Percentiles rank a stretch among this genome's conserved stretches.
Conservation (phyloP, 2,888 invertebrate genomes). For the Leptinotarsa tumamoca region DNA sequence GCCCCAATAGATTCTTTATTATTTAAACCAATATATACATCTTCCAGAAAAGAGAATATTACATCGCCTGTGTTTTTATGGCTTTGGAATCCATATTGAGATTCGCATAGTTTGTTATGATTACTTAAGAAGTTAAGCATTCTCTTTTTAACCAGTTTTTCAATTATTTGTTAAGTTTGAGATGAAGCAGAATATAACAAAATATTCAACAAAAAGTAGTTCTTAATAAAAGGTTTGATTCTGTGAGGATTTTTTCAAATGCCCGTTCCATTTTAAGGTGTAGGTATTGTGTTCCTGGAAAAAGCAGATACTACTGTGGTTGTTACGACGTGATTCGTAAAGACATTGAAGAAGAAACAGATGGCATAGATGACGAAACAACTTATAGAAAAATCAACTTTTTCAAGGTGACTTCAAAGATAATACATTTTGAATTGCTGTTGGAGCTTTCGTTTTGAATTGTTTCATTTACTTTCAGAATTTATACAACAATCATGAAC, state of each 20-base stretch:
- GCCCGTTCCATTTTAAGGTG: constrained; percentile 39
- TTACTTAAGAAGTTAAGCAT: too few relatives aligned
- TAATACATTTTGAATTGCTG: not conserved
- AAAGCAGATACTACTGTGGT: constrained; percentile 51
- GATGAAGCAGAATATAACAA: too few relatives aligned
- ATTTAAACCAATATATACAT: too few relatives aligned
- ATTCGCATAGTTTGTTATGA: too few relatives aligned
- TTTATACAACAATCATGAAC: not conserved
- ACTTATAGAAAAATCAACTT: constrained; percentile 25
- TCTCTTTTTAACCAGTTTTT: too few relatives aligned
- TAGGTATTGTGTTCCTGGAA: constrained; percentile 47
- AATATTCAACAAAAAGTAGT: too few relatives aligned
- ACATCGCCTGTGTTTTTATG: too few relatives aligned
- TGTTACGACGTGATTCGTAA: constrained; percentile 52
- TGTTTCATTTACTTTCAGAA: constrained; percentile 15
- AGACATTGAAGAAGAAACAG: constrained; percentile 45
- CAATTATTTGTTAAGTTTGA: too few relatives aligned
- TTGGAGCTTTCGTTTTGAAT: not conserved
- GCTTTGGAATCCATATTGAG: too few relatives aligned
- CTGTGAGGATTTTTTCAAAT: not conserved
- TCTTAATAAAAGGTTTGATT: too few relatives aligned
- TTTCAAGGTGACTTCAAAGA: constrained; percentile 31
- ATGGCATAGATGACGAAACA: constrained; percentile 29
- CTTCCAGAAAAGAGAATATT: too few relatives aligned
- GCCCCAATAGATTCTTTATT: too few relatives aligned